phyloP scores from a whole-genome alignment of 2,797 vertebrate species.

The Enteromius radiatus region DNA sequence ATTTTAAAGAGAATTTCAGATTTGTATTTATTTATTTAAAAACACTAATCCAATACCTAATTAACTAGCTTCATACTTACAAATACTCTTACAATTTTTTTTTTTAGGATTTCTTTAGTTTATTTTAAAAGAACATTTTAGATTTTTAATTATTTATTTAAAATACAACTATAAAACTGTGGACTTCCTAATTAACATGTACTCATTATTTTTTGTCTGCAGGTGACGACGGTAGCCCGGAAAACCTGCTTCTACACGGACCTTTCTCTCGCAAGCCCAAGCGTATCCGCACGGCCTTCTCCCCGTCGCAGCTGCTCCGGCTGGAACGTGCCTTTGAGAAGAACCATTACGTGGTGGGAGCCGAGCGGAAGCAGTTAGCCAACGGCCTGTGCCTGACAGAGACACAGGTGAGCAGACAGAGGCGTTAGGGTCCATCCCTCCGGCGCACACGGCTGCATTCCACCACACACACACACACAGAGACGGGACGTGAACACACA shows the following conservation, averaged over 20 bases:
- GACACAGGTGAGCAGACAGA: constrained; percentile 67
- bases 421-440: not conserved
- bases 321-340: constrained; percentile 71
- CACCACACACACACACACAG: not conserved
- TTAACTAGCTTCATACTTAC: not conserved
- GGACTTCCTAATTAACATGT: not conserved
- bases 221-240: constrained; percentile 72
- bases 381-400: constrained; percentile 71
- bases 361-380: constrained; percentile 72
- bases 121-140: not conserved
- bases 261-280: constrained; percentile 70
- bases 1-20: not conserved
- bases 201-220: not conserved
- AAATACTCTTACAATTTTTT: not conserved
- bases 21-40: not conserved
- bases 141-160: not conserved
- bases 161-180: not conserved
- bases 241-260: constrained; percentile 63
- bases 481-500: constrained; percentile 24
- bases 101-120: not conserved
- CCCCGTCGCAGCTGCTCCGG: constrained; percentile 68
- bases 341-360: constrained; percentile 73
- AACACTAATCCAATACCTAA: not conserved
- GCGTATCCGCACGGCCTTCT: constrained; percentile 69
- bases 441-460: constrained; percentile 39